phyloP scores from a whole-genome alignment of 2,888 invertebrate genomes.

The Rapana venosa region DNA sequence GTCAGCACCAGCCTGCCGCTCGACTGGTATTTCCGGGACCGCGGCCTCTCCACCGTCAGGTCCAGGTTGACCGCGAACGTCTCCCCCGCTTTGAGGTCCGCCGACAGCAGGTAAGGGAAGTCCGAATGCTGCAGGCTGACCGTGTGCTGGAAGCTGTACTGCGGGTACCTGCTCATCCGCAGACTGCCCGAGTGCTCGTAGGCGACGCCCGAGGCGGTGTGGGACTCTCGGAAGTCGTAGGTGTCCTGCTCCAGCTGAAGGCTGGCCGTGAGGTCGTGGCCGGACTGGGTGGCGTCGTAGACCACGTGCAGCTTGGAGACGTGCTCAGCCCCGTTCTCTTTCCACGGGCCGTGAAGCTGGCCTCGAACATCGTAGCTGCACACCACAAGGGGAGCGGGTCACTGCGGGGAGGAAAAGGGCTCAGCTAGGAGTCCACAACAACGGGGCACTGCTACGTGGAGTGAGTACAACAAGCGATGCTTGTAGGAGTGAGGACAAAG shows the following conservation, averaged over 20 bases:
- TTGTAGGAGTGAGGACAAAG: too few relatives aligned
- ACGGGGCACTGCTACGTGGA: too few relatives aligned
- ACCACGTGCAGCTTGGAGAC: conserved; percentile 5
- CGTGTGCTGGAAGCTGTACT: background rate
- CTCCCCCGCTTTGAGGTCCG: background rate
- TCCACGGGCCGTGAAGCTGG: conserved; percentile 35
- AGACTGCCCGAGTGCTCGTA: background rate
- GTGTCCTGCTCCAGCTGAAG: conserved; percentile 27
- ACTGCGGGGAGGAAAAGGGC: too few relatives aligned
- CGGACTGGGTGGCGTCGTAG: background rate
- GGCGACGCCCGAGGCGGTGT: background rate
- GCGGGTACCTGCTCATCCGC: background rate
- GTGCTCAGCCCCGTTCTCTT: conserved; percentile 25
- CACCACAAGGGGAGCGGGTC: too few relatives aligned
- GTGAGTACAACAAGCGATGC: too few relatives aligned
- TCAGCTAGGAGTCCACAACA: too few relatives aligned
- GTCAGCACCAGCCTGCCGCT: background rate
- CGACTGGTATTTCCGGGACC: background rate
- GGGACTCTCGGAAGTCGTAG: background rate
- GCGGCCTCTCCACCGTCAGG: background rate
- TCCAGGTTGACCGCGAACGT: background rate
- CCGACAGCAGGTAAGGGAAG: conserved; percentile 8
- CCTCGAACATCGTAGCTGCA: background rate
- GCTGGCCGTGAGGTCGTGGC: background rate
- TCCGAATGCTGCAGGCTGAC: background rate